phyloP scores from a whole-genome alignment of 2,113 vertebrate species.

The Benitochromis conjunctus region DNA sequence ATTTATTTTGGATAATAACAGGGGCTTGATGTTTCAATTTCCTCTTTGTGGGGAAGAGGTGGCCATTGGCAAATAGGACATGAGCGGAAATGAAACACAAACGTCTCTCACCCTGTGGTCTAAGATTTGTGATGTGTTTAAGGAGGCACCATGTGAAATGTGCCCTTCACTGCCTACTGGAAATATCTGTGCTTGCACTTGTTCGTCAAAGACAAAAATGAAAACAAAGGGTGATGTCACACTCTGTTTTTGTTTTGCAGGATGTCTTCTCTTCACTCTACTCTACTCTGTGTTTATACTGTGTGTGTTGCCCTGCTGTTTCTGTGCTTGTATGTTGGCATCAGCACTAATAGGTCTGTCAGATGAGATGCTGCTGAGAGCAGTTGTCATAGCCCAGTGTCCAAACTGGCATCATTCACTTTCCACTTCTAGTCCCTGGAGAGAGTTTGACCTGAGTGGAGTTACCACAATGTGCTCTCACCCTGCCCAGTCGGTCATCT shows the following conservation, averaged over 20 bases:
- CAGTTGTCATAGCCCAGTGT: conserved; percentile 57
- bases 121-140: conserved; percentile 22
- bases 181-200: neutral
- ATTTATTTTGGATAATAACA: conserved; percentile 36
- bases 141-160: conserved; percentile 6
- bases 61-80: conserved; percentile 21
- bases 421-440: conserved; percentile 58
- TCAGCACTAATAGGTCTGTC: conserved; percentile 52
- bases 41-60: conserved; percentile 29
- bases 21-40: conserved; percentile 54
- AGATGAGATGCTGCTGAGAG: conserved; percentile 61
- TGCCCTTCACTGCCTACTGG: neutral
- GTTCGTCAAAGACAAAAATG: neutral
- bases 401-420: conserved; percentile 61
- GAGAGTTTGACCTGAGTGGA: conserved; percentile 60
- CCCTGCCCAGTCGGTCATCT: conserved; percentile 39
- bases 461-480: conserved; percentile 50
- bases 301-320: neutral
- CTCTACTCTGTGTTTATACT: neutral
- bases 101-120: conserved; percentile 42
- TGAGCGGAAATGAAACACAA: conserved; percentile 69
- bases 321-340: conserved; percentile 12
- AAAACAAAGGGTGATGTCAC: neutral
- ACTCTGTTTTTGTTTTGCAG: neutral
- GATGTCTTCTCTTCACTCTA: neutral